Conservation (phyloP, 2,797 vertebrate species). For the Tenualosa ilisha region DNA sequence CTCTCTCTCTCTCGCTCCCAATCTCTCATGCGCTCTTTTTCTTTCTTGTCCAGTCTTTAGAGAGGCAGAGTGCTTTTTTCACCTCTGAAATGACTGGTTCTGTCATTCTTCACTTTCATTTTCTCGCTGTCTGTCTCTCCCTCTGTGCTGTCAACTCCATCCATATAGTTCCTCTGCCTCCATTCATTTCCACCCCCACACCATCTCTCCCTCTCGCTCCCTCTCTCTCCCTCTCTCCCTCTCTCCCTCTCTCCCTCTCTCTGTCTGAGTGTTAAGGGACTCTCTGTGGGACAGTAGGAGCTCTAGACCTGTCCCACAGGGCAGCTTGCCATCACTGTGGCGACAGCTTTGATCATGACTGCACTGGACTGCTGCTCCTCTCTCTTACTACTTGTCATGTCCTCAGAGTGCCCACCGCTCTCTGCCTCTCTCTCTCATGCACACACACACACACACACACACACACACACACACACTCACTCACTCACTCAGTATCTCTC, state of each 20-base stretch:
- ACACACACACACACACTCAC: neutral
- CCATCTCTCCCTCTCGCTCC: slow-evolving; percentile 34
- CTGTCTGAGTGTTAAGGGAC: neutral
- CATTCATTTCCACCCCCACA: slow-evolving; percentile 35
- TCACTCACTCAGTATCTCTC: neutral
- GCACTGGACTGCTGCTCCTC: slow-evolving; percentile 59
- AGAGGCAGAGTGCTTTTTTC: neutral
- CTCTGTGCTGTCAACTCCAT: slow-evolving; percentile 7
- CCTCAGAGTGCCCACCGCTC: neutral
- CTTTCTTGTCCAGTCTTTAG: neutral
- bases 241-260: slow-evolving; percentile 42
- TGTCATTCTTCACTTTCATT: slow-evolving; percentile 44
- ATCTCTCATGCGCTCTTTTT: neutral
- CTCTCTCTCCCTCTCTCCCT: slow-evolving; percentile 35
- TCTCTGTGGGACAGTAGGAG: neutral
- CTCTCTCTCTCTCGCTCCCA: neutral
- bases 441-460: no score
- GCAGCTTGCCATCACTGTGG: slow-evolving; percentile 47
- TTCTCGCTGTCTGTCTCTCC: slow-evolving; percentile 47
- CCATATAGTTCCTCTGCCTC: neutral
- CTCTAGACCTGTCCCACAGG: neutral
- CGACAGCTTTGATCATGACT: slow-evolving; percentile 66
- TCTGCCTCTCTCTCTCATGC: neutral
- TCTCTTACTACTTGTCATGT: slow-evolving; percentile 33
- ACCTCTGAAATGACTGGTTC: neutral